These are phyloP conservation scores for Lycophotia porphyrea DNA, from an alignment of 2,888 invertebrate genomes.

Conservation along the genomic window DNA sequence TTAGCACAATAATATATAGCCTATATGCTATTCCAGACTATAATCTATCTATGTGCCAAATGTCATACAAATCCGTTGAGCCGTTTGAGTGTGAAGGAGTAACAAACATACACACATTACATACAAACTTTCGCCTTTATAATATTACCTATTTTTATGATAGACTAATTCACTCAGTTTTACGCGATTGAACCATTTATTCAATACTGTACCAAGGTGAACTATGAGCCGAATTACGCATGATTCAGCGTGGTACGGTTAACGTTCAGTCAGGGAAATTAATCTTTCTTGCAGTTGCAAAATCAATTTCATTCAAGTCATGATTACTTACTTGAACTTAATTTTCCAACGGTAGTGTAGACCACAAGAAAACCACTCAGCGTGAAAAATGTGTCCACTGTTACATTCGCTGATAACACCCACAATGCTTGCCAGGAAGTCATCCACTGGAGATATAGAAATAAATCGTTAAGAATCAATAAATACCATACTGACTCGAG, in stretches of 20 bases:
- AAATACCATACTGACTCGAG: too few species aligned
- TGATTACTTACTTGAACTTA: slow-evolving; percentile 73
- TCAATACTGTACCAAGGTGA: neutral
- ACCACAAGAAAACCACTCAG: slow-evolving; percentile 80
- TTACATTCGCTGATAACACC: slow-evolving; percentile 81
- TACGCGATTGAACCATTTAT: neutral
- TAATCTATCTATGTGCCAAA: too few species aligned
- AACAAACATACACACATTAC: too few species aligned
- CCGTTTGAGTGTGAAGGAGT: too few species aligned
- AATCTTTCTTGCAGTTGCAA: neutral
- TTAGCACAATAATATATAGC: too few species aligned
- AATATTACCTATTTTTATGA: too few species aligned
- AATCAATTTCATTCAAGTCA: neutral
- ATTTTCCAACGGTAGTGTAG: slow-evolving; percentile 77
- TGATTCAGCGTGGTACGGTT: neutral
- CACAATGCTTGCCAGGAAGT: slow-evolving; percentile 73
- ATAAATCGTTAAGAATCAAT: neutral
- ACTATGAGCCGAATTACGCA: neutral
- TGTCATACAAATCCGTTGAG: too few species aligned
- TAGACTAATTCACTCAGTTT: neutral
- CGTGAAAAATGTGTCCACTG: slow-evolving; percentile 92
- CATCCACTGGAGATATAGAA: slow-evolving; percentile 76
- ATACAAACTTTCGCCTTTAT: too few species aligned
- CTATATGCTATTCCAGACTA: too few species aligned
- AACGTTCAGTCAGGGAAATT: neutral